A percentile compares a stretch with the other conserved stretches of the same genome.
phyloP scores from a whole-genome alignment of 2,797 vertebrate species.

The Siniperca scherzeri region DNA sequence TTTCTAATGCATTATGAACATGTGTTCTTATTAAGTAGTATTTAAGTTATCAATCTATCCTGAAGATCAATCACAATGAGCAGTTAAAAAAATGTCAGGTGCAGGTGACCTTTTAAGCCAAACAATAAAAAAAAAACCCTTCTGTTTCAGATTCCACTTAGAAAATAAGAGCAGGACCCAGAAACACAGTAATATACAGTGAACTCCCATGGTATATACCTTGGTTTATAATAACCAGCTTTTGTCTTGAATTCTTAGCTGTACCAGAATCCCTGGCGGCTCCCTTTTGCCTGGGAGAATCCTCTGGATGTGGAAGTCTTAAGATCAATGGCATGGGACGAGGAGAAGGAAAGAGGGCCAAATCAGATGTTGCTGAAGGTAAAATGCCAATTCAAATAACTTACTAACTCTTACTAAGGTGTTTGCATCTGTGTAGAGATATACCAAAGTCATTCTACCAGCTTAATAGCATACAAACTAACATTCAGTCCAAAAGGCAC shows the following conservation, averaged over 20 bases:
- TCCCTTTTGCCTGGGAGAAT: conserved; percentile 73
- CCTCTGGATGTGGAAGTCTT: not conserved
- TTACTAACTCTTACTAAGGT: not conserved
- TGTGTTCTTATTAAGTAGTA: not conserved
- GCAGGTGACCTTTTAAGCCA: too few relatives aligned
- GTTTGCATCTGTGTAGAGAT: not conserved
- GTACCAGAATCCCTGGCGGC: conserved; percentile 66
- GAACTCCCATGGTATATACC: not conserved
- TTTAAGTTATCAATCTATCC: not conserved
- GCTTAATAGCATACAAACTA: not conserved
- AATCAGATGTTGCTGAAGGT: conserved; percentile 59
- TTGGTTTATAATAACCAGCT: not conserved
- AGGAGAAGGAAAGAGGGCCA: conserved; percentile 45
- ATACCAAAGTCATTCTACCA: not conserved
- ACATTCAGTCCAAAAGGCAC: not conserved
- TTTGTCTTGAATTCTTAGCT: conserved; percentile 43
- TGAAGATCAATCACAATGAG: not conserved
- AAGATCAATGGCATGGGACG: conserved; percentile 26
- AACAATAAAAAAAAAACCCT: not conserved
- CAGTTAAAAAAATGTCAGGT: not conserved
- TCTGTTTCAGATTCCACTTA: not conserved
- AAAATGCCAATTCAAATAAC: conserved; percentile 6
- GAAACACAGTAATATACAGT: not conserved
- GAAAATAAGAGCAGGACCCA: not conserved
- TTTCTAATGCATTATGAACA: not conserved